phyloP scores from a whole-genome alignment of 2,113 vertebrate species.

The Corythornis cristatus region DNA sequence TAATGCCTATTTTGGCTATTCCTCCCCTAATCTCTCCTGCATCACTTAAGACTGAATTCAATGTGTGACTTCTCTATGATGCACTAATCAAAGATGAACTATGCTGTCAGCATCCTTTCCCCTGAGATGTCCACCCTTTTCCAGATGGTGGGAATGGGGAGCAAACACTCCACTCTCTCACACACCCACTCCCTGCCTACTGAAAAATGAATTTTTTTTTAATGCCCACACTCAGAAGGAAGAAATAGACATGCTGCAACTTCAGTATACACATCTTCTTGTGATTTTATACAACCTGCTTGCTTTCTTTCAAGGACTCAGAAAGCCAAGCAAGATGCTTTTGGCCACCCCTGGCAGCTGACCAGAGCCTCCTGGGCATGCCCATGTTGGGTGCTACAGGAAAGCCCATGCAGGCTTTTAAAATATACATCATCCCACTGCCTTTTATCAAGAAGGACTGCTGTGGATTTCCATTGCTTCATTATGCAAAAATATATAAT shows the following conservation, averaged over 20 bases:
- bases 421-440: background rate
- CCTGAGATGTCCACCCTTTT: background rate
- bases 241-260: slow-evolving; percentile 4
- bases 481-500: slow-evolving; percentile 13
- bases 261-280: background rate
- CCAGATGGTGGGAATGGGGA: slow-evolving; percentile 3
- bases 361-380: rapidly evolving
- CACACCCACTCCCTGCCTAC: slow-evolving; percentile 37
- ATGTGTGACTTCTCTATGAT: background rate
- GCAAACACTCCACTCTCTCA: slow-evolving; percentile 45
- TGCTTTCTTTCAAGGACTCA: background rate
- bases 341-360: background rate
- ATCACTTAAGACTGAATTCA: background rate
- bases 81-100: background rate
- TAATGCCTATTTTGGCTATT: background rate
- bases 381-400: rapidly evolving
- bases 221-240: background rate
- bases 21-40: background rate
- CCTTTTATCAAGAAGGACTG: background rate
- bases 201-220: background rate
- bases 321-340: background rate
- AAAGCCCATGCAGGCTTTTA: background rate
- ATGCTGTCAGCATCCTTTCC: background rate
- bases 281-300: slow-evolving; percentile 22
- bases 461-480: background rate